Evolutionary conservation across 2,113 vertebrate genomes (phyloP), one percentile per base, ranked within the genome.

Genomic region (Microtus montanus): DNA sequence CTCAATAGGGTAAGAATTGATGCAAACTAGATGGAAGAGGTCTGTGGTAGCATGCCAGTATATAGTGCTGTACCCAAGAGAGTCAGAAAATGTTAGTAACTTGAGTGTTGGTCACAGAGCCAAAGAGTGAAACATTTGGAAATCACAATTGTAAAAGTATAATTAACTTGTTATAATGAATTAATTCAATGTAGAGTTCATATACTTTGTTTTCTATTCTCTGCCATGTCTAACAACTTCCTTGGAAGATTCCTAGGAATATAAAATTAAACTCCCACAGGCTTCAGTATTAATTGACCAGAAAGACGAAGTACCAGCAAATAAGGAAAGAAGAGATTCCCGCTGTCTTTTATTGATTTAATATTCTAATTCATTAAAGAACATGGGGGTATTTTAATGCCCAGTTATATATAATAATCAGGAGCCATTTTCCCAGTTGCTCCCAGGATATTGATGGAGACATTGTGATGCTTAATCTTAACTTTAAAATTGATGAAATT

Each of bases 111-210:
- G 7, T 85, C 61, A 66, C 24, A 73, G 68, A 54, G 63, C 7
- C 7, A 83, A 41, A 7, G 41, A 83, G 22, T 83, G 3, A 83
- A 63, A 41, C 35, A 73, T 11, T 74, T 91, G 24, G 1, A 71
- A 71, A 5, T 82, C 33, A 63, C 44, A 58, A 61, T 8, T 13
- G 47, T 68, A n/a, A 41, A 66, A 10, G 5, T 61, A 88, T 75
- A 44, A 49, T 61, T 77, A 33, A 4, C 10, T 80, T 68, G 10
- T 3, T 73, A 52, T 63, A 44, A 64, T 8, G 1, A 91, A 66
- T 84, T 84, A 52, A 86, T 66, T 90, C 24, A 82, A 49, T 79
- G 74, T 5, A 70, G 35, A 83, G 3, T 84, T 79, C 83, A 44
- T n/a, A 44, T 44, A 4, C 2, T 44, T 83, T 86, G 5, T 74